Evolutionary conservation across 2,113 vertebrate genomes (phyloP).

Genomic region (Phrynocephalus versicolor): DNA sequence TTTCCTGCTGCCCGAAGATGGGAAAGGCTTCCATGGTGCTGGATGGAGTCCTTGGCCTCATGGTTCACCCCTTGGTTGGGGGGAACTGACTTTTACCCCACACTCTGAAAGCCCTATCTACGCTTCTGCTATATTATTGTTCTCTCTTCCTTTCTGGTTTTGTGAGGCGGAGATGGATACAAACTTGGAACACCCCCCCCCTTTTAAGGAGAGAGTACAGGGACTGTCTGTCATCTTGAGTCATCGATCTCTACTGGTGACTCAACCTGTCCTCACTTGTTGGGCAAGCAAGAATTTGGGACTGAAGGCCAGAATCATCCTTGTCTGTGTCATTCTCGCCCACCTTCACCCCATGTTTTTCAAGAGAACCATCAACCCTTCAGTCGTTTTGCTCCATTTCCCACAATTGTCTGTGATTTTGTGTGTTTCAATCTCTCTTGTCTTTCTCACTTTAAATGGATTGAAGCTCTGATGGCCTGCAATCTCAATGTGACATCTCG

Average conservation of each 20-base stretch:
- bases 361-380: not conserved
- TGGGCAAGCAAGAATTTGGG: not conserved
- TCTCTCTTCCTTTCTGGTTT: too few species aligned
- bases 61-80: too few species aligned
- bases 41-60: too few species aligned
- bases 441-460: not conserved
- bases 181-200: too few species aligned
- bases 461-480: not conserved
- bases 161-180: too few species aligned
- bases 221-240: not conserved
- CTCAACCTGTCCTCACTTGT: not conserved
- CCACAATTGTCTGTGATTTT: conserved; percentile 28
- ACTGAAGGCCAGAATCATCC: not conserved
- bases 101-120: too few species aligned
- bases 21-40: too few species aligned
- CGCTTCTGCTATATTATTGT: too few species aligned
- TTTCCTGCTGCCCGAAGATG: too few species aligned
- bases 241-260: not conserved
- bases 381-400: conserved; percentile 17
- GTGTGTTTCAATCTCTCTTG: conserved; percentile 14
- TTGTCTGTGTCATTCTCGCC: not conserved
- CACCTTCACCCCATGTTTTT: not conserved
- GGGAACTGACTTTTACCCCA: too few species aligned
- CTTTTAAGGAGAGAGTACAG: too few species aligned
- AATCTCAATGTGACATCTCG: conserved; percentile 2